Conservation (phyloP, 2,797 vertebrate species). For the Pagetopsis macropterus region DNA sequence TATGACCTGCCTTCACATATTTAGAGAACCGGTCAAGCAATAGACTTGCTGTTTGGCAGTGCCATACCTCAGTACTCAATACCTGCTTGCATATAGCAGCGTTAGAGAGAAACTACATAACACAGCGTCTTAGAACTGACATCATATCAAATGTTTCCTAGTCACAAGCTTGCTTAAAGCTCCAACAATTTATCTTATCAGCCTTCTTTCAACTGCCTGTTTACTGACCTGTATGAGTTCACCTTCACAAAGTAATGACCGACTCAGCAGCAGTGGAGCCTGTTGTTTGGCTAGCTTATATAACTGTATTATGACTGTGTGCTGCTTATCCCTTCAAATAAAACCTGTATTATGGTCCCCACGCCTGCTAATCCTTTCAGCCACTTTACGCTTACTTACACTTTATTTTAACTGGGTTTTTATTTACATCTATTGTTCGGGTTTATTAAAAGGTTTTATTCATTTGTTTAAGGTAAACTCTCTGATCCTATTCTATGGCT, state of each 20-base stretch:
- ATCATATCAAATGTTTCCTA: background rate
- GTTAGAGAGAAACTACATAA: background rate
- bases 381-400: background rate
- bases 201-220: constrained; percentile 29
- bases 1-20: too few species aligned
- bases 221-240: constrained; percentile 9
- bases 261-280: constrained; percentile 2
- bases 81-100: background rate
- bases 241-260: constrained; percentile 11
- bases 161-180: constrained; percentile 17
- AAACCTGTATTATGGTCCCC: background rate
- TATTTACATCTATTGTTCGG: background rate
- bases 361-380: background rate
- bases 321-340: constrained; percentile 10
- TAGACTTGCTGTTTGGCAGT: too few species aligned
- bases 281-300: background rate
- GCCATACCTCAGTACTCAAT: too few species aligned
- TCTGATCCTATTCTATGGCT: background rate
- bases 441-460: background rate
- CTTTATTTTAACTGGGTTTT: background rate
- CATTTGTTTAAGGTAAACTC: background rate
- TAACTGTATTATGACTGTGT: constrained; percentile 11
- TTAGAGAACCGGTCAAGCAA: too few species aligned
- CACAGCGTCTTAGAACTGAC: background rate
- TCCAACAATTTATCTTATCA: constrained; percentile 52